Evolutionary conservation across 2,888 invertebrate genomes (phyloP).

Genomic region (Diarsia mendica): DNA sequence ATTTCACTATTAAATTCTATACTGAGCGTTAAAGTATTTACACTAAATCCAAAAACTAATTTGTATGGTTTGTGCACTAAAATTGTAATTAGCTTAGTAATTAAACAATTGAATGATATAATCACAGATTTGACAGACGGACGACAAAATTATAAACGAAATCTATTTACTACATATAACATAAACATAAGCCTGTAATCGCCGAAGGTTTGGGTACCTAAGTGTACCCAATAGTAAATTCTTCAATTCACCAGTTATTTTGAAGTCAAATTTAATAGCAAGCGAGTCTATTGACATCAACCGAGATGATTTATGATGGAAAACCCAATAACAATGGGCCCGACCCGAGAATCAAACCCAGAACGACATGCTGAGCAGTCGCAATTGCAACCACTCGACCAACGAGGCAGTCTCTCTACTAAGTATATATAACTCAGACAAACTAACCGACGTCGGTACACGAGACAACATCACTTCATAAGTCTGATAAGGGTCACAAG

Average conservation of each 20-base stretch:
- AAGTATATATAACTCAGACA: conserved; percentile 14
- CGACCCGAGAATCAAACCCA: too few relatives aligned
- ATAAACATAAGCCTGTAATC: too few relatives aligned
- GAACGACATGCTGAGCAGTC: too few relatives aligned
- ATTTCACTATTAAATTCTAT: background rate
- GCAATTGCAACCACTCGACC: too few relatives aligned
- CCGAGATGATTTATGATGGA: too few relatives aligned
- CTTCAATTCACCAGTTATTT: too few relatives aligned
- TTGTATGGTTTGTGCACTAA: background rate
- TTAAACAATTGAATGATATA: conserved; percentile 16
- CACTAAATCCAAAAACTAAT: background rate
- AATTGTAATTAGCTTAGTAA: conserved; percentile 10
- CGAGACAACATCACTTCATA: conserved; percentile 40
- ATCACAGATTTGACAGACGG: conserved; percentile 15
- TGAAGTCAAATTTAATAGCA: too few relatives aligned
- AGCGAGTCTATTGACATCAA: too few relatives aligned
- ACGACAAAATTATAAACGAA: conserved; percentile 3
- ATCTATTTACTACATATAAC: background rate
- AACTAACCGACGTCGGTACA: conserved; percentile 17
- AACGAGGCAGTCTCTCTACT: too few relatives aligned
- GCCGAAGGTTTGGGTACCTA: too few relatives aligned
- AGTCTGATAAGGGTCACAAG: conserved; percentile 63
- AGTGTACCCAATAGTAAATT: too few relatives aligned
- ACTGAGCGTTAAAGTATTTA: background rate
- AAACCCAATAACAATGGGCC: too few relatives aligned